Conservation (phyloP, 1,140 invertebrate genomes). For the Diachasma alloeum region DNA sequence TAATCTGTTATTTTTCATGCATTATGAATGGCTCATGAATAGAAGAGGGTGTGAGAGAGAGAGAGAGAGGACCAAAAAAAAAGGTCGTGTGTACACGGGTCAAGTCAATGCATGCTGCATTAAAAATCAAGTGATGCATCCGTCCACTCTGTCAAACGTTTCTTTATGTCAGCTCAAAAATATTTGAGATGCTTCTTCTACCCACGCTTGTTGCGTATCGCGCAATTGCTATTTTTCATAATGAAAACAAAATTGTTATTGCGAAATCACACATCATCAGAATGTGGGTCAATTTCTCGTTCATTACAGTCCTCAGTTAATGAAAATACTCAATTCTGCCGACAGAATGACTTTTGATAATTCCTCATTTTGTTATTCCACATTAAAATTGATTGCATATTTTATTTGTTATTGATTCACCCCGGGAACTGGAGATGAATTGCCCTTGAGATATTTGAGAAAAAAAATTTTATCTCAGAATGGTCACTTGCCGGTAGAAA, state of each 20-base stretch:
- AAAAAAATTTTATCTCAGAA: not conserved
- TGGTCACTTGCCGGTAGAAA: not conserved
- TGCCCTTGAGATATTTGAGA: not conserved
- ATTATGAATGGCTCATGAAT: not conserved
- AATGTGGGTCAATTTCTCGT: not conserved
- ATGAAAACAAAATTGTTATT: not conserved
- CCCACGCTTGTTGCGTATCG: not conserved
- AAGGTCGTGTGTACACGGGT: not conserved
- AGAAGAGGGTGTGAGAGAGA: not conserved
- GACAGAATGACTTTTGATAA: not conserved
- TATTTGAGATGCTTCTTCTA: not conserved
- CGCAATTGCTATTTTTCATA: not conserved
- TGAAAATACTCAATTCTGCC: not conserved
- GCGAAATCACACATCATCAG: not conserved
- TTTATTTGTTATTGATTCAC: not conserved
- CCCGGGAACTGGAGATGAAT: not conserved
- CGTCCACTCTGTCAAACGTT: slow-evolving; percentile 8
- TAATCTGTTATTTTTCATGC: not conserved
- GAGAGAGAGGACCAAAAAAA: not conserved
- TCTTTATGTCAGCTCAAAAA: not conserved
- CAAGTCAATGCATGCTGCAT: not conserved
- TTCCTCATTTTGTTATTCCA: not conserved
- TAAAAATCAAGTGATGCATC: slow-evolving; percentile 9
- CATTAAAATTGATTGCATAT: not conserved
- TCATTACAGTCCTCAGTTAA: not conserved